A percentile compares a stretch with the other conserved stretches of the same genome.
Conservation (phyloP, 1,140 invertebrate genomes). For the Oncopeltus fasciatus region DNA sequence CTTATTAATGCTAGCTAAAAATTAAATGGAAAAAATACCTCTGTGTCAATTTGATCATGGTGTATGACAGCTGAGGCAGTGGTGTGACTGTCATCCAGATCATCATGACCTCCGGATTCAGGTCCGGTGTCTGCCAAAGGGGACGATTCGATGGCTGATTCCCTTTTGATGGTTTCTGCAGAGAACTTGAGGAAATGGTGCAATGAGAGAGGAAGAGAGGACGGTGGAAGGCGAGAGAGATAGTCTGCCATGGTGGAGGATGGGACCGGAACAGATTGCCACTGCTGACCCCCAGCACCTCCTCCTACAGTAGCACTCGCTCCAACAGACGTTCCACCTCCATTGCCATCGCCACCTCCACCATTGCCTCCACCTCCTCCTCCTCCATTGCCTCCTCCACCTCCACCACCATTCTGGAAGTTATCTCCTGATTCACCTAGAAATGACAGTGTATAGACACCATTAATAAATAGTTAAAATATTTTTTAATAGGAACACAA, state of each 20-base stretch:
- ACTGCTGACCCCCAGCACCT: slow-evolving; percentile 28
- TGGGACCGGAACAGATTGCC: slow-evolving; percentile 51
- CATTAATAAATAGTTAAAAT: no score
- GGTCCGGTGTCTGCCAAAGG: slow-evolving; percentile 31
- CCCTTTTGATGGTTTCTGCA: slow-evolving; percentile 58
- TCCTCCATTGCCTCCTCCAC: no score
- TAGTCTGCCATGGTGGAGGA: slow-evolving; percentile 68
- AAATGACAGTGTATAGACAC: no score
- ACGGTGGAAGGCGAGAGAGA: slow-evolving; percentile 53
- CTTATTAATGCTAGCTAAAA: background rate
- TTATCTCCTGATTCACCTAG: background rate
- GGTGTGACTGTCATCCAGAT: background rate
- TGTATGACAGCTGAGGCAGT: background rate
- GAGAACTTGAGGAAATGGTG: slow-evolving; percentile 75
- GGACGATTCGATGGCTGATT: slow-evolving; percentile 39
- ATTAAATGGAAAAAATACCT: background rate
- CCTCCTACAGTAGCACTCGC: slow-evolving; percentile 35
- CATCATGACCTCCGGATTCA: slow-evolving; percentile 24
- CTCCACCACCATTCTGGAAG: slow-evolving; percentile 20
- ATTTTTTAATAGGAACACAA: no score
- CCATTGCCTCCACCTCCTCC: slow-evolving; percentile 26
- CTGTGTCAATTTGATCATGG: background rate
- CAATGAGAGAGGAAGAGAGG: slow-evolving; percentile 55
- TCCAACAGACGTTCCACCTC: slow-evolving; percentile 24
- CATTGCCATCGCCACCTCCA: slow-evolving; percentile 28